phyloP scores from a whole-genome alignment of 2,888 invertebrate species.

The Ichneumoninae sp. region DNA sequence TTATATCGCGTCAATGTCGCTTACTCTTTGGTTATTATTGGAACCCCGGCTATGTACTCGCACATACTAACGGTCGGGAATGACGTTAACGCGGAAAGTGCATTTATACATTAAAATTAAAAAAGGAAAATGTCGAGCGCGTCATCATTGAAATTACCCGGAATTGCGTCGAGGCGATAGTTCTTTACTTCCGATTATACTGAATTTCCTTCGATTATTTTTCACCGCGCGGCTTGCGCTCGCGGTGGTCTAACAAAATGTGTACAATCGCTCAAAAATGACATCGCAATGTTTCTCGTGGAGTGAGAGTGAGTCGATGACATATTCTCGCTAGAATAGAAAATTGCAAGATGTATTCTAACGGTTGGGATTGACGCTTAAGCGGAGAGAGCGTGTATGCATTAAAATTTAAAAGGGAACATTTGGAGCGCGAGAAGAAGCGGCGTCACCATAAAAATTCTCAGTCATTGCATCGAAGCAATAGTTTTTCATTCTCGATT shows the following conservation, averaged over 20 bases:
- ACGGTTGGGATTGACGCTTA: too few relatives aligned
- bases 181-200: background rate
- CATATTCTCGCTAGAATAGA: too few relatives aligned
- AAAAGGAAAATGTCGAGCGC: background rate
- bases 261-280: background rate
- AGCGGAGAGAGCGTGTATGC: too few relatives aligned
- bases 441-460: too few relatives aligned
- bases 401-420: too few relatives aligned
- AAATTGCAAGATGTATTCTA: too few relatives aligned
- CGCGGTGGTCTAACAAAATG: background rate
- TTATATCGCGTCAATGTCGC: slow-evolving; percentile 59
- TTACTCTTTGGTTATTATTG: slow-evolving; percentile 58
- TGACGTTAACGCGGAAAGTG: background rate
- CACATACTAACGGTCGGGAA: slow-evolving; percentile 2
- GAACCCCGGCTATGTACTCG: slow-evolving; percentile 13
- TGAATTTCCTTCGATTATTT: background rate
- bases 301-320: too few relatives aligned
- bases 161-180: background rate
- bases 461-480: too few relatives aligned
- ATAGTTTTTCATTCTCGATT: background rate
- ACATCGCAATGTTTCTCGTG: background rate
- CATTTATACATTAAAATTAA: slow-evolving; percentile 1
- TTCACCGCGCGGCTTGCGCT: background rate
- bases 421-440: too few relatives aligned
- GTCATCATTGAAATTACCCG: slow-evolving; percentile 27